Conservation (phyloP, 1,140 invertebrate species). For the Pseudomyrmex dendroicus region DNA sequence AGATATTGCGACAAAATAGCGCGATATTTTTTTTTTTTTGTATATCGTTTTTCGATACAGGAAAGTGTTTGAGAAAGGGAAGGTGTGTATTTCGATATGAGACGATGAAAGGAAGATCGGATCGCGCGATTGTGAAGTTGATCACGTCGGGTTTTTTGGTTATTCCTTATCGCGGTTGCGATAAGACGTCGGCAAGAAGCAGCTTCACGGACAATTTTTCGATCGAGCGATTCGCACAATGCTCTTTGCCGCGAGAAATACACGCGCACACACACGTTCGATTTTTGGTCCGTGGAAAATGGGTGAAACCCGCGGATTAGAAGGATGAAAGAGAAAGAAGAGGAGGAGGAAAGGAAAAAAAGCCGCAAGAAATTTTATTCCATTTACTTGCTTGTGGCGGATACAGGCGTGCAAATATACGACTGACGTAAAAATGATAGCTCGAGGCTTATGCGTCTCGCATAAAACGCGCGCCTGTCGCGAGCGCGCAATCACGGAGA, state of each 20-base stretch:
- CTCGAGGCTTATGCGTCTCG: slow-evolving; percentile 44
- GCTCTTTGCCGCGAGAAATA: slow-evolving; percentile 1
- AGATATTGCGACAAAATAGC: slow-evolving; percentile 39
- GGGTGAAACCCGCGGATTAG: neutral
- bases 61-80: neutral
- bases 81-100: slow-evolving; percentile 21
- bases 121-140: slow-evolving; percentile 35
- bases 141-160: neutral
- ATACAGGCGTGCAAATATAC: slow-evolving; percentile 59
- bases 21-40: neutral
- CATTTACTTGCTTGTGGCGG: slow-evolving; percentile 47
- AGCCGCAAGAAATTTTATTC: slow-evolving; percentile 47
- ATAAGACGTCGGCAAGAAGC: neutral
- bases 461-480: slow-evolving; percentile 48
- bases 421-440: slow-evolving; percentile 57
- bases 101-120: slow-evolving; percentile 29
- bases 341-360: neutral
- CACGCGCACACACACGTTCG: neutral
- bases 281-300: neutral
- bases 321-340: neutral
- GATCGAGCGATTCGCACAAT: neutral
- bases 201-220: slow-evolving; percentile 1
- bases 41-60: neutral
- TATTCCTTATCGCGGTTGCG: slow-evolving; percentile 2
- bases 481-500: slow-evolving; percentile 48